phyloP scores from a whole-genome alignment of 2,888 invertebrate genomes.

The Tricholauxania praeusta region DNA sequence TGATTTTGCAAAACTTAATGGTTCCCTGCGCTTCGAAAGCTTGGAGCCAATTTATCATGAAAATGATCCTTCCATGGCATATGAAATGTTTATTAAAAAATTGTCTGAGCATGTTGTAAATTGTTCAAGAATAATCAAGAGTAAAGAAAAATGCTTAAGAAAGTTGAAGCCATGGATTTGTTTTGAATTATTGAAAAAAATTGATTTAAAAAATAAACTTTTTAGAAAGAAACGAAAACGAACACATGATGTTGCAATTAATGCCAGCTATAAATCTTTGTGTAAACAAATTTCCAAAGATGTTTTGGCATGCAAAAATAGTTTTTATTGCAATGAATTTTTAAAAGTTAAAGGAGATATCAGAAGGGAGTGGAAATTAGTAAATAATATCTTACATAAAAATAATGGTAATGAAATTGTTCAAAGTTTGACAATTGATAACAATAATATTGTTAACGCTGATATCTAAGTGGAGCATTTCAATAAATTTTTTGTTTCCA shows the following conservation, averaged over 20 bases:
- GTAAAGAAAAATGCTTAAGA: neutral
- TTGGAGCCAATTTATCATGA: neutral
- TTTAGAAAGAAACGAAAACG: neutral
- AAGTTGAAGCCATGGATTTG: neutral
- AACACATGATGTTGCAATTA: neutral
- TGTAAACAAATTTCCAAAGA: conserved; percentile 1
- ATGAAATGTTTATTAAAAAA: neutral
- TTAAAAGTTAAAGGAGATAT: neutral
- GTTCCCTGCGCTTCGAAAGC: neutral
- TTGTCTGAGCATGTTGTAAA: neutral
- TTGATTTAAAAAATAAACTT: too few species aligned
- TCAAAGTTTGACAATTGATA: too few species aligned
- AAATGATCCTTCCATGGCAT: neutral
- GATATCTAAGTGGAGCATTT: neutral
- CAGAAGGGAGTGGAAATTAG: neutral
- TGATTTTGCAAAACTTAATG: too few species aligned
- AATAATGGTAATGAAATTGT: too few species aligned
- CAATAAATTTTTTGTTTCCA: neutral
- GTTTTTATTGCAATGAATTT: neutral
- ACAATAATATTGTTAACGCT: neutral
- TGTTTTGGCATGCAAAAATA: neutral
- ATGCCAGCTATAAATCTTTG: too few species aligned
- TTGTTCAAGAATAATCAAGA: neutral
- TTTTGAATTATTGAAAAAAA: neutral
- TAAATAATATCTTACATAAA: too few species aligned